Evolutionary conservation across 2,888 invertebrate species (phyloP).

Genomic region (Sturmia bella): DNA sequence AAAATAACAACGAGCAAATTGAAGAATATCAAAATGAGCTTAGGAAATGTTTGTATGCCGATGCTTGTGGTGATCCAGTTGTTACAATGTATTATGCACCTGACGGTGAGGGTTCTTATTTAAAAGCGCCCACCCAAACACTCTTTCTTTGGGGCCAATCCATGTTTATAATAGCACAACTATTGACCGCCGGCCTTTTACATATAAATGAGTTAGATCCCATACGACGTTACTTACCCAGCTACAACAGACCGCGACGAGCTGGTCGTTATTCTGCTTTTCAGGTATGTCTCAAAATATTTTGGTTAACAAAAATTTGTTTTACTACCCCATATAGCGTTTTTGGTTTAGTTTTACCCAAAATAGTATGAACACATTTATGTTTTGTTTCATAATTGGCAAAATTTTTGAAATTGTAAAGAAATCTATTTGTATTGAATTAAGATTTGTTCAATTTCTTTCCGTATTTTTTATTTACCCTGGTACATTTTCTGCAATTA

Average conservation of each 20-base stretch:
- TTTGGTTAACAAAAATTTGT: too few relatives aligned
- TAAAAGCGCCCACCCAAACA: conserved; percentile 82
- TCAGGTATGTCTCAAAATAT: conserved; percentile 88
- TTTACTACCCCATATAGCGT: conserved; percentile 36
- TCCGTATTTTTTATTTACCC: conserved; percentile 60
- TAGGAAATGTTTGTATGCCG: conserved; percentile 90
- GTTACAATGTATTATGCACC: conserved; percentile 93
- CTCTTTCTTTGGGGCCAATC: conserved; percentile 98
- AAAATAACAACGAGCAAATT: conserved; percentile 93
- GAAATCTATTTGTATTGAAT: conserved; percentile 34
- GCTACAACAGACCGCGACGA: conserved; percentile 95
- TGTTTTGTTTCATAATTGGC: conserved; percentile 52
- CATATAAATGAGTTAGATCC: conserved; percentile 98
- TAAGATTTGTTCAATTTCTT: conserved; percentile 58
- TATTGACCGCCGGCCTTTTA: conserved; percentile 93
- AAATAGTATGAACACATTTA: conserved; percentile 32
- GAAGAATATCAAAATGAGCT: conserved; percentile 94
- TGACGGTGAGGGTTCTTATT: conserved; percentile 81
- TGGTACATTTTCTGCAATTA: conserved; percentile 34
- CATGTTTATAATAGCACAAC: conserved; percentile 95
- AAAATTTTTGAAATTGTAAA: conserved; percentile 23
- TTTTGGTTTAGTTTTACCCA: conserved; percentile 26
- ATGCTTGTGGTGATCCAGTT: conserved; percentile 93
- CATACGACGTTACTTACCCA: conserved; percentile 95
- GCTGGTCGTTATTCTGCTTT: conserved; percentile 98